These are phyloP conservation scores for Emydocephalus ijimae DNA, from an alignment of 2,113 vertebrate species.

Conservation along the genomic window DNA sequence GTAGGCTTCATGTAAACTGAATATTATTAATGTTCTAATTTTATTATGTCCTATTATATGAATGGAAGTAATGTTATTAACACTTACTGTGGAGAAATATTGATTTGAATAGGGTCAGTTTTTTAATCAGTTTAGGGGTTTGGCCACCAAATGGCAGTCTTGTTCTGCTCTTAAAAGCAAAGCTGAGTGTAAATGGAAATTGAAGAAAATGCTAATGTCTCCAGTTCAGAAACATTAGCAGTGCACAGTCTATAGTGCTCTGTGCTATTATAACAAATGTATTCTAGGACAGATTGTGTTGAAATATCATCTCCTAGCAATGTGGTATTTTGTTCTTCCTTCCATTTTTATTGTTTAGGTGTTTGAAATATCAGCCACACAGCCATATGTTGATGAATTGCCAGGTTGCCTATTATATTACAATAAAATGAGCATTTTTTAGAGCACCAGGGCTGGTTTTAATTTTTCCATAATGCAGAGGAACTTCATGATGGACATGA, in stretches of 20 bases:
- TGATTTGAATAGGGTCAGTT: background rate
- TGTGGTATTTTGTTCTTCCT: background rate
- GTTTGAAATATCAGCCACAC: constrained; percentile 17
- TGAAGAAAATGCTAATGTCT: background rate
- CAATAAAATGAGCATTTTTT: constrained; percentile 13
- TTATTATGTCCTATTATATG: background rate
- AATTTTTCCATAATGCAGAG: constrained; percentile 31
- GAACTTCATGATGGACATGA: constrained; percentile 10
- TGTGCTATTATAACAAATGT: background rate
- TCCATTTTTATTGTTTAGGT: constrained; percentile 28
- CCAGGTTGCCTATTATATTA: constrained; percentile 33
- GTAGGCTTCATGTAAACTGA: background rate
- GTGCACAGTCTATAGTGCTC: background rate
- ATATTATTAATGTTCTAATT: background rate
- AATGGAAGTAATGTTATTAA: constrained; percentile 1
- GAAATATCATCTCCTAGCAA: constrained; percentile 18
- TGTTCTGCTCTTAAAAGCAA: constrained; percentile 26
- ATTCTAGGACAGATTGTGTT: constrained; percentile 9
- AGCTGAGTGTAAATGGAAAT: background rate
- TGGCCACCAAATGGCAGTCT: constrained; percentile 54
- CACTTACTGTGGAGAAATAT: background rate
- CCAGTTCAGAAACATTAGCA: constrained; percentile 13
- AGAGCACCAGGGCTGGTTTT: constrained; percentile 15
- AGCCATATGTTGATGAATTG: constrained; percentile 21
- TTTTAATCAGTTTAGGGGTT: constrained; percentile 11